These are phyloP conservation scores for Pseudorhombus dupliciocellatus DNA, from an alignment of 2,113 vertebrate genomes.

Conservation along the genomic window DNA sequence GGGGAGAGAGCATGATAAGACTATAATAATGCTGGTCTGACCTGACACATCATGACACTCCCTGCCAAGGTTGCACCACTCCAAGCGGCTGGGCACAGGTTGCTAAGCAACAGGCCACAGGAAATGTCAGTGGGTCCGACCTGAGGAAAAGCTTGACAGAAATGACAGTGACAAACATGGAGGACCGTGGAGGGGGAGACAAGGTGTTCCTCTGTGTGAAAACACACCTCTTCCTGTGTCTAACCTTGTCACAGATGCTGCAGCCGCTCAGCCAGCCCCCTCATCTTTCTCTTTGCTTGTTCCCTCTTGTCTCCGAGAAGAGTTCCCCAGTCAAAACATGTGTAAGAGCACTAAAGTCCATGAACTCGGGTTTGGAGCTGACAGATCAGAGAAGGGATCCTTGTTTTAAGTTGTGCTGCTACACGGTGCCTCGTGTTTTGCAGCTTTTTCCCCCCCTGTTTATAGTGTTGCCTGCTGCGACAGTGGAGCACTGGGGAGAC, in stretches of 20 bases:
- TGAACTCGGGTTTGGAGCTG: slow-evolving; percentile 28
- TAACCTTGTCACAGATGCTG: slow-evolving; percentile 41
- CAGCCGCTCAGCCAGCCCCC: slow-evolving; percentile 17
- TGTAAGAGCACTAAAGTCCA: slow-evolving; percentile 43
- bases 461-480: slow-evolving; percentile 36
- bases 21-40: slow-evolving; percentile 75
- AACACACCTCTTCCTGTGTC: slow-evolving; percentile 47
- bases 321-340: slow-evolving; percentile 41
- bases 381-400: slow-evolving; percentile 34
- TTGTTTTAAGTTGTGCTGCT: slow-evolving; percentile 45
- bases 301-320: slow-evolving; percentile 37
- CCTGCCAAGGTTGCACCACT: slow-evolving; percentile 55
- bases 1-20: slow-evolving; percentile 61
- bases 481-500: slow-evolving; percentile 51
- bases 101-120: slow-evolving; percentile 73
- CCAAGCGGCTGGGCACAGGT: slow-evolving; percentile 64
- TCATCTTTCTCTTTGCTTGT: slow-evolving; percentile 31
- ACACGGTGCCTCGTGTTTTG: slow-evolving; percentile 30
- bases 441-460: slow-evolving; percentile 40
- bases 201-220: slow-evolving; percentile 33
- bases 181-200: slow-evolving; percentile 47
- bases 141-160: slow-evolving; percentile 39
- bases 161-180: slow-evolving; percentile 62
- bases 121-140: slow-evolving; percentile 35
- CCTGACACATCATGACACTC: slow-evolving; percentile 74